Evolutionary conservation across 2,888 invertebrate genomes (phyloP).

Genomic region (Octonoba sinensis): DNA sequence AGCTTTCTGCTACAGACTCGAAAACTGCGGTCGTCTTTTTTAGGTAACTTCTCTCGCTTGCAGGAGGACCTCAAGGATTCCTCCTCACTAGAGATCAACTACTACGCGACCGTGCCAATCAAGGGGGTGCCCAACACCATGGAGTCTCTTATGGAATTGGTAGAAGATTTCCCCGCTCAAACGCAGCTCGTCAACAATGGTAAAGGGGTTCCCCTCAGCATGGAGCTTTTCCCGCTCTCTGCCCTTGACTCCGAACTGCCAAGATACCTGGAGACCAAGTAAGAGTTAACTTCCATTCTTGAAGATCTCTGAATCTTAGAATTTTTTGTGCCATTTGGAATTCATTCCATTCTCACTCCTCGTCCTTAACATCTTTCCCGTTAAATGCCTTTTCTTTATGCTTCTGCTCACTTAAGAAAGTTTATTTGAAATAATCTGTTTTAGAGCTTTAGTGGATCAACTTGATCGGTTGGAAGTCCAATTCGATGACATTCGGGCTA

Average conservation of each 20-base stretch:
- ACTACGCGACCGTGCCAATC: conserved; percentile 62
- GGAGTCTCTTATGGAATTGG: conserved; percentile 60
- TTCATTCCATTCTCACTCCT: no score
- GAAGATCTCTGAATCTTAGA: no score
- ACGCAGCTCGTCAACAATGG: conserved; percentile 60
- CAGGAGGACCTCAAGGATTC: conserved; percentile 55
- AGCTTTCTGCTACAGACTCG: no score
- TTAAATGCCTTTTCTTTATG: no score
- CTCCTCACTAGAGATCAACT: conserved; percentile 53
- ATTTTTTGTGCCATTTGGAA: no score
- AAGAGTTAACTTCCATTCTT: background rate
- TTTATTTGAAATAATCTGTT: background rate
- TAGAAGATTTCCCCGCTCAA: conserved; percentile 58
- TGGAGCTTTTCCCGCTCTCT: conserved; percentile 60
- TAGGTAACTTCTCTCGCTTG: conserved; percentile 56
- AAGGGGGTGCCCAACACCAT: conserved; percentile 58
- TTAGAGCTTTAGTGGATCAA: conserved; percentile 51
- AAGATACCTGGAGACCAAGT: conserved; percentile 50
- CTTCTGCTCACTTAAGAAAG: no score
- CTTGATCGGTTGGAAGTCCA: conserved; percentile 45
- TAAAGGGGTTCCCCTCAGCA: conserved; percentile 53
- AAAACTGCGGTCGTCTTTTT: background rate
- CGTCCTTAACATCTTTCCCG: no score
- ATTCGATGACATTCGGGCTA: conserved; percentile 59
- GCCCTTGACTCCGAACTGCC: conserved; percentile 39